Evolutionary conservation across 2,888 invertebrate genomes (phyloP), one percentile per base, ranked within the genome.

Genomic region (Stramonita haemastoma): DNA sequence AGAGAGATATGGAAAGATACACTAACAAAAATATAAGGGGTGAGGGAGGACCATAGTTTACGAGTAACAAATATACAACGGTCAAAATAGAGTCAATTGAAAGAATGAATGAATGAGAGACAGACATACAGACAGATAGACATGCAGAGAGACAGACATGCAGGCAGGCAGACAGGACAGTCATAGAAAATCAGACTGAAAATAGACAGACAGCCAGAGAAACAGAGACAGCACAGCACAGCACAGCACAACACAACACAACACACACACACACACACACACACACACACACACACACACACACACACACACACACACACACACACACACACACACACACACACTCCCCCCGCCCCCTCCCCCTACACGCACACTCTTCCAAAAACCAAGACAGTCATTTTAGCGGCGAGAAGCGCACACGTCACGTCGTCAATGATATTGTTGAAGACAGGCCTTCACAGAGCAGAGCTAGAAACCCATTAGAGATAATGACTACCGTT

Each of bases 401-500:
- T 22, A 60, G 13, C 6, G 22, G 60, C 60, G 60, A 1, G 46
- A 17, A 32, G 17, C 81, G 32, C 36, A 29, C 57, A n/a, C 86
- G 13, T 17, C 77, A 13, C 13, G 77, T 79, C 13, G 77, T 79
- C 77, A 83, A 11, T 5, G 81, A 83, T 83, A 46, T 36, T 11
- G 81, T 83, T 83, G 81, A 83, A 46, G 81, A 36, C 26, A 79
- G 34, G 32, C 77, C 22, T 32, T 26, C 36, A 83, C 81, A 83
- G 22, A 1, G 46, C 73, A 70, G 87, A 46, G 73, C 73, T 87
- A 32, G 87, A 70, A 87, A 73, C 8, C 87, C 87, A 87, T 87
- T 87, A 87, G 34, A 70, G 34, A 17, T 87, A 87, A 87, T 87
- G 70, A 87, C 87, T 85, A 66, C 83, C 56, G 84, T 36, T 36